Evolutionary conservation across 1,140 invertebrate genomes (phyloP), one percentile per base, ranked within the genome.

Genomic region (Campoletis sonorensis): DNA sequence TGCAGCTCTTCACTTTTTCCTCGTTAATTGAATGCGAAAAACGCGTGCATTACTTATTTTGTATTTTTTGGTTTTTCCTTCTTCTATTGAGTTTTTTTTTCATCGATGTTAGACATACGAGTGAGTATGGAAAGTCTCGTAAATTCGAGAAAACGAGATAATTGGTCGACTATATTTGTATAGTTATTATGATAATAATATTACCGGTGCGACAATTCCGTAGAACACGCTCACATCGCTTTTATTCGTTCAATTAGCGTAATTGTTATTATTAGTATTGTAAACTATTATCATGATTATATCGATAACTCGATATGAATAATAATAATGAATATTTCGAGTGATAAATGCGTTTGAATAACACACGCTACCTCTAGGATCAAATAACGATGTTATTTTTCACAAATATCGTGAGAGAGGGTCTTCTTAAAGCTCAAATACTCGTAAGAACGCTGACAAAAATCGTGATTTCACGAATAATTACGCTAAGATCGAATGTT

Each of bases 221-320:
- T 75, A 75, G 10, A 58, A 71, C 71, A 73, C 49, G 37, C 49
- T 23, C 49, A 49, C 23, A 8, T 73, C 37, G 15, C 23, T 45
- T 15, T 21, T 49, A 11, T 23, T 73, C 33, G 21, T 78, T 23
- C 18, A 16, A 58, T 61, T 26, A 78, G 54, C 30, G 13, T 37
- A 61, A 78, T 26, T 64, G 40, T 45, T 45, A 45, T 45, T 45
- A 45, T 1, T 45, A 45, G 2, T 45, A 45, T 27, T 26, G 21
- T 26, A 13, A 68, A 78, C 27, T 61, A 78, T 30, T 37, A 40
- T 73, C 16, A 78, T 78, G 64, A 78, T 78, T 61, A 61, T 78
- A 27, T 54, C 45, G 26, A 58, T 33, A 72, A 80, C 64, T 58
- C 18, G 21, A 58, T 58, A 40, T 72, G 18, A 54, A 51, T 40